Base-by-base conservation (phyloP, 2,113 vertebrate genomes). In the Cottus gobio region DNA sequence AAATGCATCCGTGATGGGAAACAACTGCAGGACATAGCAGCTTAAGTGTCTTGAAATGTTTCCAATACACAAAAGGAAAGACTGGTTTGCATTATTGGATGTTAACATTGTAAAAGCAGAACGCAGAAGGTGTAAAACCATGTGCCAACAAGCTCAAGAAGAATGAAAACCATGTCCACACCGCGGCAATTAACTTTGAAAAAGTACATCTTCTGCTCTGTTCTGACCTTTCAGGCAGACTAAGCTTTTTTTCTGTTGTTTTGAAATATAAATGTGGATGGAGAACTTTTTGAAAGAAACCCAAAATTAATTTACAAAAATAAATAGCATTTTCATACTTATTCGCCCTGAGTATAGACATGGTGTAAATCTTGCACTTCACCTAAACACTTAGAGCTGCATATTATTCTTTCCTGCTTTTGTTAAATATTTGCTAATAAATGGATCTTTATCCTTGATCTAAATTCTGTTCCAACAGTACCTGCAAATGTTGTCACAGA, bases 1-100 rank as follows among this genome's bases (percentile, higher is more conserved):
- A 86, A 82, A 89, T 61, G 60, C 77, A 84, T 89, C 83, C 52
- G 22, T 76, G 70, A 88, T 82, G 60, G 39, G 82, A 88, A 85
- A 88, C 81, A 76, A 77, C 73, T 39, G 78, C 79, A 73, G 58
- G 63, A 79, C 34, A 71, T 79, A 39, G 48, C 63, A 69, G 64
- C 31, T 44, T 1, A 30, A 62, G 60, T 48, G 12, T 46, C 63
- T 68, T 15, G 20, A 72, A 61, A 63, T 30, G 44, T 22, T 42
- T 66, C 37, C 39, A 36, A 50, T 44, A 36, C 2, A 58, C 2
- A 11, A 34, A 3, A 64, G 34, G 20, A 77, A 42, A 61, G 2
- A 65, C 48, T 2, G 9, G 24, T 64, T 69, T 66, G 39, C 57
- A 74, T 65, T 71, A 61, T n/a, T 70, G 58, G 48, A n/a, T 50